A percentile compares a stretch with the other conserved stretches of the same genome.
These are phyloP conservation scores for Denticeps clupeoides DNA, from an alignment of 2,797 vertebrate species.

Conservation along the genomic window DNA sequence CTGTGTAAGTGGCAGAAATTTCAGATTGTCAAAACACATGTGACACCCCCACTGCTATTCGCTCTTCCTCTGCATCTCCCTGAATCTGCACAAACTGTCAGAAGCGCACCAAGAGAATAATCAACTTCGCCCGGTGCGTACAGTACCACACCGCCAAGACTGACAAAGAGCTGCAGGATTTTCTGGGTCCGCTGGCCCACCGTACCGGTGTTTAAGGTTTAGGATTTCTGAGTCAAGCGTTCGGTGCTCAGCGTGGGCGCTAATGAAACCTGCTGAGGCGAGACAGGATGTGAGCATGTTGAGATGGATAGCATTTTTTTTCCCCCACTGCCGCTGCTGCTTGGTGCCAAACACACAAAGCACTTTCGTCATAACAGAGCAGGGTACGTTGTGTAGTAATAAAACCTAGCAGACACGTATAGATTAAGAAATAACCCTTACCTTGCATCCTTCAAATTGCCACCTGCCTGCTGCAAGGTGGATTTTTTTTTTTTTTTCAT, in stretches of 20 bases:
- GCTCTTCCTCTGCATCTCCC: no score
- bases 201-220: constrained; percentile 4
- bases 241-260: constrained; percentile 14
- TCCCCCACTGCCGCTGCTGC: background rate
- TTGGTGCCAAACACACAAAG: constrained; percentile 14
- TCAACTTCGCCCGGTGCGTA: no score
- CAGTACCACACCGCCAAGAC: no score
- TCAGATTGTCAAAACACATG: no score
- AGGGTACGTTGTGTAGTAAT: constrained; percentile 5
- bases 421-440: constrained; percentile 17
- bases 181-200: background rate
- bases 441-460: constrained; percentile 10
- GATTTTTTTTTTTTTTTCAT: background rate
- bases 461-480: constrained; percentile 6
- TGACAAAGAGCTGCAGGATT: background rate
- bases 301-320: constrained; percentile 27
- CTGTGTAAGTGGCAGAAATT: no score
- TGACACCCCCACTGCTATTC: no score
- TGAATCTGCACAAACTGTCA: no score
- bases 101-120: no score
- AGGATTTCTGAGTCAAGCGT: background rate
- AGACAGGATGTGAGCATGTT: constrained; percentile 13
- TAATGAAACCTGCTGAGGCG: constrained; percentile 18
- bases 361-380: constrained; percentile 3
- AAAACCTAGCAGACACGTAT: constrained; percentile 4